Base-by-base conservation (phyloP, 2,888 invertebrate genomes). In the Agriopis aurantiaria region DNA sequence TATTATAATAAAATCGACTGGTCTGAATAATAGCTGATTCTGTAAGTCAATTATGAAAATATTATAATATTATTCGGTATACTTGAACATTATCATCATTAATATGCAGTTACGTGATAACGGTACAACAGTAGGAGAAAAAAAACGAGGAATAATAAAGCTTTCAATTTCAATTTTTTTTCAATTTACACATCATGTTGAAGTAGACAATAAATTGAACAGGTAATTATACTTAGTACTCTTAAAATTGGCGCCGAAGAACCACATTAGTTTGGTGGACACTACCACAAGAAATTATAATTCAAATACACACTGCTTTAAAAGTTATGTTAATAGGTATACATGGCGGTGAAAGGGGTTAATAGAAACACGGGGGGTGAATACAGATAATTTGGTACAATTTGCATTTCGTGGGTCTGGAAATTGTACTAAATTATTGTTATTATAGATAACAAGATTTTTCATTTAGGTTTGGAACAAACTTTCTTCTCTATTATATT, bases 31-130 rank as follows among this genome's bases (percentile, higher is more conserved):
- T 12, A 55, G 10, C 9, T 12, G 40, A 55, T 53, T 12, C 33
- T 40, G 40, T 55, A 55, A 55, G 40, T 40, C 12, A 55, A 55
- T 33, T 40, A 55, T 40, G 8, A 55, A 55, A 12, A 10, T 52
- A 11, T 23, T 12, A 3, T 41, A 43, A n/a, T 57, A 10, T 57
- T n/a, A 23, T 2, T n/a, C 43, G 5, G 14, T 49, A 59, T n/a
- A 58, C 58, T 59, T 40, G 41, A 62, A 23, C 53, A 23, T 53
- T 62, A 46, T 62, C 33, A 45, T 53, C 8, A 62, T 52, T 62
- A 62, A 43, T 45, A 45, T 62, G 52, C 52, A 62, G 62, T 53
- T 52, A 45, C 10, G 12, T 23, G 48, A 60, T 60, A 60, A 58
- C 14, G 12, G 46, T 57, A 14, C 4, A 45, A 57, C 10, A 6